Evolutionary conservation across 1,140 invertebrate genomes (phyloP).

Genomic region (Macrocentrus cingulum): DNA sequence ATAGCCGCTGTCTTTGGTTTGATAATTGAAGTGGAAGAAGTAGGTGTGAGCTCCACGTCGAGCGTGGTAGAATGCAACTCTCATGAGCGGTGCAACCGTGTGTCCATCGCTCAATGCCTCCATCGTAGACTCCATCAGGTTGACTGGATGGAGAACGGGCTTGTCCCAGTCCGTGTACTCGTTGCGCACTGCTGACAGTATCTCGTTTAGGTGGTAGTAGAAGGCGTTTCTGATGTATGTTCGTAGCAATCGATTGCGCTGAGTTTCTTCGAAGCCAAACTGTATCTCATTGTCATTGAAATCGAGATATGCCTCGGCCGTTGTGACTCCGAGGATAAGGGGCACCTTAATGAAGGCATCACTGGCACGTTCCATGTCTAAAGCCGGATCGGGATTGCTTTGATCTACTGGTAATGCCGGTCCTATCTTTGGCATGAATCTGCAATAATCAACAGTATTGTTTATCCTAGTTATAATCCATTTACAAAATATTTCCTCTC

Average conservation of each 20-base stretch:
- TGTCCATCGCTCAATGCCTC: slow-evolving; percentile 85
- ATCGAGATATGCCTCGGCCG: slow-evolving; percentile 75
- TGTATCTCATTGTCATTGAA: slow-evolving; percentile 76
- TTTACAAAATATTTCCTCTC: too few species aligned
- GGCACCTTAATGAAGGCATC: slow-evolving; percentile 71
- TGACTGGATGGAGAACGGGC: slow-evolving; percentile 80
- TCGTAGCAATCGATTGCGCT: slow-evolving; percentile 71
- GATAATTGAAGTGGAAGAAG: slow-evolving; percentile 81
- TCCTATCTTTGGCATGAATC: slow-evolving; percentile 60
- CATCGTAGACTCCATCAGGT: slow-evolving; percentile 82
- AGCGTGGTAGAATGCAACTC: slow-evolving; percentile 72
- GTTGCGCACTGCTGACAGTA: slow-evolving; percentile 86
- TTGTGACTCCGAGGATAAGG: slow-evolving; percentile 70
- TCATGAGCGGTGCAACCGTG: slow-evolving; percentile 71
- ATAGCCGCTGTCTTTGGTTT: slow-evolving; percentile 73
- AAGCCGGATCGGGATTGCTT: slow-evolving; percentile 63
- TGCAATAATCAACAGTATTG: slow-evolving; percentile 28
- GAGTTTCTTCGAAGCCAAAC: slow-evolving; percentile 76
- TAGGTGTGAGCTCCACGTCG: slow-evolving; percentile 70
- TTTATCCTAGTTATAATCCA: not conserved
- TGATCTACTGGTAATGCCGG: slow-evolving; percentile 70
- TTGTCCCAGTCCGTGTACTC: slow-evolving; percentile 93
- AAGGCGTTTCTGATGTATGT: slow-evolving; percentile 87
- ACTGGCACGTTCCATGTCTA: slow-evolving; percentile 68
- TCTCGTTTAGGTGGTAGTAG: slow-evolving; percentile 87